phyloP scores from a whole-genome alignment of 2,888 invertebrate species.

The Trissonchulus sp. region DNA sequence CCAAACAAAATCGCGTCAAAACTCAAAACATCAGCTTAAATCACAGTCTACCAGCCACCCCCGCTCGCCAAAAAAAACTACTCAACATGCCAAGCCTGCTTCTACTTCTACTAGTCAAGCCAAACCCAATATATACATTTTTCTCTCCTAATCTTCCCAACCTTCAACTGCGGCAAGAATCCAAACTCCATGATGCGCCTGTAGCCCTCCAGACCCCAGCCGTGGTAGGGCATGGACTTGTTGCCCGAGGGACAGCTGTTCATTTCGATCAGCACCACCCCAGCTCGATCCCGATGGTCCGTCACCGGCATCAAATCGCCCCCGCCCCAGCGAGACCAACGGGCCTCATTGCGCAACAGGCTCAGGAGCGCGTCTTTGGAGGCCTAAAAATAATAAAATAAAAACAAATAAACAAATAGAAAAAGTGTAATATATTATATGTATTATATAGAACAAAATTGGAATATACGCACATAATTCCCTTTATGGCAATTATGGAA shows the following conservation, averaged over 20 bases:
- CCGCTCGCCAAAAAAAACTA: no score
- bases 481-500: no score
- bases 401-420: not conserved
- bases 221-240: slow-evolving; percentile 14
- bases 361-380: not conserved
- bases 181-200: slow-evolving; percentile 11
- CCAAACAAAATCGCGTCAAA: no score
- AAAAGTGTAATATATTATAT: no score
- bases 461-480: no score
- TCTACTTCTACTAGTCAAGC: no score
- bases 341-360: not conserved
- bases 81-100: no score
- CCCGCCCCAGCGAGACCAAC: slow-evolving; percentile 21
- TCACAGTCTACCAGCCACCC: no score
- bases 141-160: not conserved
- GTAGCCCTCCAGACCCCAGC: slow-evolving; percentile 24
- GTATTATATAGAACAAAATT: no score
- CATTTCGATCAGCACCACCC: slow-evolving; percentile 25
- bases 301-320: slow-evolving; percentile 18
- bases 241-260: slow-evolving; percentile 23
- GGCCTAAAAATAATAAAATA: not conserved
- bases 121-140: no score
- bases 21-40: no score
- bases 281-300: not conserved
- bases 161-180: slow-evolving; percentile 8